Evolutionary conservation across 23 tunicate species (phyloP).

Genomic region (Aplidium turbinatum): DNA sequence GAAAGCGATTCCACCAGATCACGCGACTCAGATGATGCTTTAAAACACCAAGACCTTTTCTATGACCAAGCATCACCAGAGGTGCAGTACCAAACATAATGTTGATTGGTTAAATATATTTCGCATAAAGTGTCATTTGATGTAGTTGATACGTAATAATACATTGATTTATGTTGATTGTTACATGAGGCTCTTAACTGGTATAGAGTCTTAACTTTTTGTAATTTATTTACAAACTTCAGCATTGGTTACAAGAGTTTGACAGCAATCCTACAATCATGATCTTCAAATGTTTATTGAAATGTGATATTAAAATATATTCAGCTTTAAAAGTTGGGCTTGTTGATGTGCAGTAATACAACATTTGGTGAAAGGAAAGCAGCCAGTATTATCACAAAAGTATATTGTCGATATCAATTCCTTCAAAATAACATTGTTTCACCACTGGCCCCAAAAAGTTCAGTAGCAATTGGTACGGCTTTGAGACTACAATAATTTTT

Average conservation of each 20-base stretch:
- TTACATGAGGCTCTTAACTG: too few species aligned
- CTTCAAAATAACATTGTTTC: too few species aligned
- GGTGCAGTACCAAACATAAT: slow-evolving; percentile 6
- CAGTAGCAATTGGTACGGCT: too few species aligned
- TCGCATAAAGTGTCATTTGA: too few species aligned
- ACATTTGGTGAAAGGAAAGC: too few species aligned
- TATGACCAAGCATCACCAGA: slow-evolving; percentile 46
- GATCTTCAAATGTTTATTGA: neutral
- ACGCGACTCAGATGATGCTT: slow-evolving; percentile 12
- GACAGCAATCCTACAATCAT: neutral
- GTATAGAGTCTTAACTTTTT: neutral
- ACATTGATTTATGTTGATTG: too few species aligned
- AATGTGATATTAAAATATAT: neutral
- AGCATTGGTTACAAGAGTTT: neutral
- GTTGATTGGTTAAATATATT: too few species aligned
- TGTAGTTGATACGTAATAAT: too few species aligned
- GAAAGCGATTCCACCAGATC: slow-evolving; percentile 9
- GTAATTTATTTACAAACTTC: neutral
- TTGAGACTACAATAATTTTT: too few species aligned
- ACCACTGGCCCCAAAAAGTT: too few species aligned
- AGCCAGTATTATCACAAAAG: too few species aligned
- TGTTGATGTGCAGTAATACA: neutral
- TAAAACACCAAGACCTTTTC: slow-evolving; percentile 52
- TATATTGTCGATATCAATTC: too few species aligned
- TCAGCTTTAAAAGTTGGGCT: neutral